A percentile compares a stretch with the other conserved stretches of the same genome.
phyloP scores from a whole-genome alignment of 2,888 invertebrate species.

The Malacosoma neustria region DNA sequence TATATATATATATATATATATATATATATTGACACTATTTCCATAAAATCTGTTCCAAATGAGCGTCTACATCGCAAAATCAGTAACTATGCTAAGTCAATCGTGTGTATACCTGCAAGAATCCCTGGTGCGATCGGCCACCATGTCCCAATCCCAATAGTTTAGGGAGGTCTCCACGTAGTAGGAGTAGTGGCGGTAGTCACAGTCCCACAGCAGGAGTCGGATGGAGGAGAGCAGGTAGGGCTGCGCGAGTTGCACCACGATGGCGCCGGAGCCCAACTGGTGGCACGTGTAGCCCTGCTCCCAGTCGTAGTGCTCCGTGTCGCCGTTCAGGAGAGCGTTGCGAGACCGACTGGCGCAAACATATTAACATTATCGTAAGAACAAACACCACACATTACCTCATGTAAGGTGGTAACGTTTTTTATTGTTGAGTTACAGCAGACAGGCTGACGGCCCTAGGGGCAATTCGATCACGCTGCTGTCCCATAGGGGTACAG shows the following conservation, averaged over 20 bases:
- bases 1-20: too few relatives aligned
- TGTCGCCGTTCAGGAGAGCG: constrained; percentile 96
- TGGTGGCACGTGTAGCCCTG: constrained; percentile 98
- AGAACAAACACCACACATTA: too few relatives aligned
- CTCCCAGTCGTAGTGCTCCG: constrained; percentile 97
- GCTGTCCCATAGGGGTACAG: too few relatives aligned
- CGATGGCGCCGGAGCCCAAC: constrained; percentile 93
- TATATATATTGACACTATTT: too few relatives aligned
- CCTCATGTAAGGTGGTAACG: too few relatives aligned
- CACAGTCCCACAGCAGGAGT: constrained; percentile 97
- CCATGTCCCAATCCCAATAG: constrained; percentile 92
- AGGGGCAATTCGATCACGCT: too few relatives aligned
- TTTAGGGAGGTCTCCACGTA: constrained; percentile 96
- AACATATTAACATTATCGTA: too few relatives aligned
- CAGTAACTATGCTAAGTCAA: too few relatives aligned
- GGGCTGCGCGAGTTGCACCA: constrained; percentile 96
- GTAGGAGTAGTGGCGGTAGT: constrained; percentile 95
- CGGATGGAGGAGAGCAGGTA: constrained; percentile 93
- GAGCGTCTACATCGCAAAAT: too few relatives aligned
- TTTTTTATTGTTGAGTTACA: too few relatives aligned
- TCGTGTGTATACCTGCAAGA: constrained; percentile 78
- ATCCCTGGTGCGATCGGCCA: constrained; percentile 91
- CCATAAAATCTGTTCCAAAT: too few relatives aligned
- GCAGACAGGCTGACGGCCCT: too few relatives aligned
- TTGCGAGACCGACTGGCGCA: constrained; percentile 92